Base-by-base conservation (phyloP, 2,888 invertebrate genomes). In the Campaea margaritaria region DNA sequence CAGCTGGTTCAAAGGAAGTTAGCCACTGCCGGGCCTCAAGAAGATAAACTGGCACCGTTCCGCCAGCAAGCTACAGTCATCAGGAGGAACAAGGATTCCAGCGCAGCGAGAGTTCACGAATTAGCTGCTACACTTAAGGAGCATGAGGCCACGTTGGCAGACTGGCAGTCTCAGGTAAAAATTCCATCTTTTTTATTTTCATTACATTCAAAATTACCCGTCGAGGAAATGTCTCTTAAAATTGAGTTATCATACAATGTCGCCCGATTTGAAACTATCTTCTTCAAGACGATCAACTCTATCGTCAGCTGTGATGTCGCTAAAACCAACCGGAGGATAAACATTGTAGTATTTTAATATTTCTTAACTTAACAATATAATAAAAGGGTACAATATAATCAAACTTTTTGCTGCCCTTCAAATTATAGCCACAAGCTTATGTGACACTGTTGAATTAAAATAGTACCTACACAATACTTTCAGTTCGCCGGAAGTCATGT, bases 11-110 rank as follows among this genome's bases (percentile, higher is more conserved):
- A 96, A 81, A 94, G 94, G 52, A 94, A 95, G 67, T 93, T 96
- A 79, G 93, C 94, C 10, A 93, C 93, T 34, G 92, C 94, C 0
- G 95, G 95, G 59, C 94, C 94, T 73, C 91, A 93, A 56, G 93
- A 93, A 60, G 97, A 97, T 81, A 96, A 97, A 80, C 88, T 97
- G 64, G 95, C 96, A 0, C 95, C 97, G 43, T 97, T 97, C 79
- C 93, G 97, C 34, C 97, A 98, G 78, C 97, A 98, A 87, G 96
- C 96, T 0, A 93, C 95, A 0, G 95, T 96, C 21, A 96, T 97
- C 46, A 93, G 95, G 11, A 94, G 96, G 58, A 97, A 97, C 80
- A 97, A 97, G 80, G 96, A 96, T 65, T 93, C 94, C 13, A 94
- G 95, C 38, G 96, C 96, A 0, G 95, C 95, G 65, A 93, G 94